Conservation (phyloP, 2,888 invertebrate genomes). For the Cryptocheilus praepositus region DNA sequence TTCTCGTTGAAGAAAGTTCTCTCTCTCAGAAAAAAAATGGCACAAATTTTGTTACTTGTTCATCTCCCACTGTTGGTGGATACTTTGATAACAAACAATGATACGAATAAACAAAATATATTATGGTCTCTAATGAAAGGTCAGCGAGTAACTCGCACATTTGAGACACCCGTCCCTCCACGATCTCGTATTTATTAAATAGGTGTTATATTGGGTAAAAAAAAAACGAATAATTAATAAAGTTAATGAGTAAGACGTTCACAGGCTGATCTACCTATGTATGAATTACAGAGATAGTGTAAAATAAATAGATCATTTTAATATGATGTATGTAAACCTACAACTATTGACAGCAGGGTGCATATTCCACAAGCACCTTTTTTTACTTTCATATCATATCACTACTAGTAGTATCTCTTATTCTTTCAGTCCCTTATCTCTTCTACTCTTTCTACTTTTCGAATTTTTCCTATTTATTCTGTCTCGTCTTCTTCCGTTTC, state of each 20-base stretch:
- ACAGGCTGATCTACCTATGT: constrained; percentile 57
- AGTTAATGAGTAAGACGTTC: constrained; percentile 57
- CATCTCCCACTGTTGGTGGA: constrained; percentile 50
- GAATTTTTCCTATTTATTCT: constrained; percentile 26
- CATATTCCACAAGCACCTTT: constrained; percentile 55
- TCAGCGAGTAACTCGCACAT: constrained; percentile 49
- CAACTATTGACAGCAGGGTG: constrained; percentile 57
- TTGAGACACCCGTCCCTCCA: constrained; percentile 63
- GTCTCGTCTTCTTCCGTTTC: constrained; percentile 45
- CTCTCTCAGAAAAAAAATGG: constrained; percentile 38
- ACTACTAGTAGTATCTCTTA: constrained; percentile 46
- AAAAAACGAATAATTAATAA: constrained; percentile 52
- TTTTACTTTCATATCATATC: constrained; percentile 56
- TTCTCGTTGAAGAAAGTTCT: constrained; percentile 37
- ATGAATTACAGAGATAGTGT: constrained; percentile 57
- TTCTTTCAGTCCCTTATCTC: constrained; percentile 37
- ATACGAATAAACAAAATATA: constrained; percentile 46
- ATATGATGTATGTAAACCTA: constrained; percentile 60
- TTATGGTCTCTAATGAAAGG: constrained; percentile 47
- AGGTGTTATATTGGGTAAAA: constrained; percentile 53
- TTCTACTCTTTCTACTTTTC: constrained; percentile 34
- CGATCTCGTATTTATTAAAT: constrained; percentile 64
- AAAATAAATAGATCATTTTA: constrained; percentile 57
- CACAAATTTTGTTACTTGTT: constrained; percentile 55
- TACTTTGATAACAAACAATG: constrained; percentile 41